phyloP scores from a whole-genome alignment of 2,888 invertebrate genomes.

The Drosophila mercatorum region DNA sequence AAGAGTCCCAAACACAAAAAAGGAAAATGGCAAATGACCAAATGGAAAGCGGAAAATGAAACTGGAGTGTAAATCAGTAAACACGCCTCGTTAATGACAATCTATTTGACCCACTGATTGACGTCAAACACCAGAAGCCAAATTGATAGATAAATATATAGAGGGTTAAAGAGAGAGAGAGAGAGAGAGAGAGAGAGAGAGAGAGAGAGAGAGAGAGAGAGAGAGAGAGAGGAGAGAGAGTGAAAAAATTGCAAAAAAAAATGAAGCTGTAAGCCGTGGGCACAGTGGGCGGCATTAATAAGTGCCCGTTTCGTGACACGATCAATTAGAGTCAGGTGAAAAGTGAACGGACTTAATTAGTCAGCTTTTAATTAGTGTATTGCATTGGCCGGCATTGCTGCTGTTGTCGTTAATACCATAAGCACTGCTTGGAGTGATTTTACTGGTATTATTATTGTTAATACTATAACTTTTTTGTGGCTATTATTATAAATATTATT shows the following conservation, averaged over 20 bases:
- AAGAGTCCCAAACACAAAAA: constrained; percentile 24
- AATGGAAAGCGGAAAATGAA: constrained; percentile 3
- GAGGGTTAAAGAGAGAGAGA: not conserved
- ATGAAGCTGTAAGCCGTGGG: not conserved
- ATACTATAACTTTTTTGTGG: not conserved
- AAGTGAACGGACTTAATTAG: not conserved
- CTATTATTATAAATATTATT: not conserved
- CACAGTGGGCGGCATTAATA: constrained; percentile 6
- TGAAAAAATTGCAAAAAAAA: not conserved
- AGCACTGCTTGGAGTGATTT: not conserved
- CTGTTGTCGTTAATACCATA: not conserved
- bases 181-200: no score
- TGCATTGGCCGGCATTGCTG: no score
- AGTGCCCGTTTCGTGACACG: not conserved
- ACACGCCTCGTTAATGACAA: constrained; percentile 56
- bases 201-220: no score
- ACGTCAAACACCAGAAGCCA: constrained; percentile 40
- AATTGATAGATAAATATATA: constrained; percentile 13
- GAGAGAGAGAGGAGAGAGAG: no score
- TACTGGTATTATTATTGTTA: not conserved
- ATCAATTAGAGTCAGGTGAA: not conserved
- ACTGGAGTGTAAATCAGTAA: constrained; percentile 34
- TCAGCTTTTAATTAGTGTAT: not conserved
- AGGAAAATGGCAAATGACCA: constrained; percentile 1
- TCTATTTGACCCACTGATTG: constrained; percentile 58